Base-by-base conservation (phyloP, 2,113 vertebrate species). In the Meleagris gallopavo region DNA sequence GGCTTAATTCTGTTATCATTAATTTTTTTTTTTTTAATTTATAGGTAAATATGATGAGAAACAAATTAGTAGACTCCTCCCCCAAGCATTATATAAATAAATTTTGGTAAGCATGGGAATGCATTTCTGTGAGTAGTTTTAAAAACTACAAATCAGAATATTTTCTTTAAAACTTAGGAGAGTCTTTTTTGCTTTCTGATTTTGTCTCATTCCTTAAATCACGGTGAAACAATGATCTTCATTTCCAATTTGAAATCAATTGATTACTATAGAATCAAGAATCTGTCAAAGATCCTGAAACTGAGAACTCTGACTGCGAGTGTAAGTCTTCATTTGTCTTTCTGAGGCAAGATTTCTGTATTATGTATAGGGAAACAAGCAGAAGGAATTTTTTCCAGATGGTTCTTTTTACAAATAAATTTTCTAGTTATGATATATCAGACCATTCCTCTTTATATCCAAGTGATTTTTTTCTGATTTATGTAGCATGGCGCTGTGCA, bases 81-180 rank as follows among this genome's bases (percentile, higher is more conserved):
- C 22, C 10, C 5, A 3, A 66, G 21, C 8, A 25, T 69, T 58
- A 30, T n/a, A 79, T 48, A 79, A 69, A 54, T 32, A 79, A 93
- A 74, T 83, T 74, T 85, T n/a, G 16, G 27, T 25, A 62, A 32
- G 65, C 70, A 55, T 21, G 69, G 36, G 50, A 92, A 67, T 85
- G 89, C 70, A 9, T 55, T 89, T 83, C 19, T 80, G 25, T 77
- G 38, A 15, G n/a, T 67, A 91, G 15, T 17, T 34, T 85, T 29
- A 38, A 55, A 89, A 89, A 7, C 50, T 83, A 10, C 90, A 87
- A 92, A 73, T 46, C 34, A 73, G 20, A 29, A 2, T 83, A 52
- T 84, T 94, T 93, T 34, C 16, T 66, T 92, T 83, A 89, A 91
- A 91, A 71, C 60, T 41, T 67, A 34, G 34, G 34, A 92, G 60